A percentile compares a stretch with the other conserved stretches of the same genome.
Conservation (phyloP, 2,888 invertebrate genomes). For the Rhopalosiphum nymphaeae region DNA sequence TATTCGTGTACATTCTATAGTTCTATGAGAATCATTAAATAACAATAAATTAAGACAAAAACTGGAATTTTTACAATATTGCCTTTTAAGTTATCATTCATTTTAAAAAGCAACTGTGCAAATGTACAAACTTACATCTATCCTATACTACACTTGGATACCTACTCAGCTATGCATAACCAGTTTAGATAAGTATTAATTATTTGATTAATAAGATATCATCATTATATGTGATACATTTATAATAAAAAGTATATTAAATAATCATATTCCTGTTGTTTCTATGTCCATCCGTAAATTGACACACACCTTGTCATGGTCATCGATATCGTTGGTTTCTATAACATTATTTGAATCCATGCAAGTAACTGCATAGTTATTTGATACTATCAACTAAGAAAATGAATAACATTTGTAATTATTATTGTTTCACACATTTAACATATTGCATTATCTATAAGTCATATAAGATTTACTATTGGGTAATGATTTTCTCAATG, state of each 20-base stretch:
- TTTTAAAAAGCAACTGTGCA: not conserved
- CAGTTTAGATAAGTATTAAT: not conserved
- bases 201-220: not conserved
- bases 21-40: not conserved
- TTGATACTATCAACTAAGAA: not conserved
- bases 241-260: not conserved
- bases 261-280: not conserved
- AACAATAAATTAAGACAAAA: not conserved
- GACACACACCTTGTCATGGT: not conserved
- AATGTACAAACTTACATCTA: not conserved
- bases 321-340: not conserved
- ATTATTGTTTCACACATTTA: not conserved
- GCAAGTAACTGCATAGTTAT: not conserved
- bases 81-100: not conserved
- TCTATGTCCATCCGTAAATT: not conserved
- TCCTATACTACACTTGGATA: not conserved
- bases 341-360: not conserved
- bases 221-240: not conserved
- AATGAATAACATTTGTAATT: not conserved
- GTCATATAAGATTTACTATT: too few relatives aligned
- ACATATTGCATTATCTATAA: not conserved
- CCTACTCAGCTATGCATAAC: not conserved
- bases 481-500: not conserved
- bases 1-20: not conserved
- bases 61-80: not conserved